A percentile compares a stretch with the other conserved stretches of the same genome.
phyloP scores from a whole-genome alignment of 2,113 vertebrate species.

The Meles meles region DNA sequence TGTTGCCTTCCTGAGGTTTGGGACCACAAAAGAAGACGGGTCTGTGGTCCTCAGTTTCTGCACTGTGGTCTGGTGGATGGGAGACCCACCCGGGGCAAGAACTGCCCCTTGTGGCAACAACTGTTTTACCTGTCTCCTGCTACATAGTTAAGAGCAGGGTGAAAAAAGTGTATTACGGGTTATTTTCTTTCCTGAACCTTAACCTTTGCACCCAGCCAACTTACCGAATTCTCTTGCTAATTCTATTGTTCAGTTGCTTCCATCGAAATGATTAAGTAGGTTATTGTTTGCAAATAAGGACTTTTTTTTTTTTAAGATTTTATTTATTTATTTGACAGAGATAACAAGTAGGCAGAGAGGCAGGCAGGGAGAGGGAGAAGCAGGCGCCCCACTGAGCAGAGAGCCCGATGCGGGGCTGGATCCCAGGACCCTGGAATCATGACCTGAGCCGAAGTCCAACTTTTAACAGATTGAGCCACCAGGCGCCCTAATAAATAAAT shows the following conservation, averaged over 20 bases:
- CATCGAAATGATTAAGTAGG: not conserved
- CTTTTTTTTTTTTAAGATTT: not conserved
- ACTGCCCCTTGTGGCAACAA: not conserved
- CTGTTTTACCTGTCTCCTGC: not conserved
- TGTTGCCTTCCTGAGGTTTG: not conserved
- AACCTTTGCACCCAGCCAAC: not conserved
- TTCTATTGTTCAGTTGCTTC: not conserved
- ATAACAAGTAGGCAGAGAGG: too few species aligned
- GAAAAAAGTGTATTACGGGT: not conserved
- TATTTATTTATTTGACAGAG: too few species aligned
- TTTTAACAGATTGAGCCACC: not conserved
- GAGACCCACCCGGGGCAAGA: not conserved
- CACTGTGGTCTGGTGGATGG: not conserved
- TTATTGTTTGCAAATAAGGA: not conserved
- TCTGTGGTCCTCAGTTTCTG: not conserved
- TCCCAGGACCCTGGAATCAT: not conserved
- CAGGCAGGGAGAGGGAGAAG: too few species aligned
- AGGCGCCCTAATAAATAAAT: not conserved
- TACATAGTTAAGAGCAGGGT: not conserved
- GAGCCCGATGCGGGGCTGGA: too few species aligned
- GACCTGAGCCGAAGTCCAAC: not conserved
- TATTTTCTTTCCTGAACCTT: not conserved
- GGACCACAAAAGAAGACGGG: not conserved
- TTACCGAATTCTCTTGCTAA: not conserved
- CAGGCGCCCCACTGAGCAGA: too few species aligned